Conservation (phyloP, 2,888 invertebrate species). For the Eristalinus aeneus region DNA sequence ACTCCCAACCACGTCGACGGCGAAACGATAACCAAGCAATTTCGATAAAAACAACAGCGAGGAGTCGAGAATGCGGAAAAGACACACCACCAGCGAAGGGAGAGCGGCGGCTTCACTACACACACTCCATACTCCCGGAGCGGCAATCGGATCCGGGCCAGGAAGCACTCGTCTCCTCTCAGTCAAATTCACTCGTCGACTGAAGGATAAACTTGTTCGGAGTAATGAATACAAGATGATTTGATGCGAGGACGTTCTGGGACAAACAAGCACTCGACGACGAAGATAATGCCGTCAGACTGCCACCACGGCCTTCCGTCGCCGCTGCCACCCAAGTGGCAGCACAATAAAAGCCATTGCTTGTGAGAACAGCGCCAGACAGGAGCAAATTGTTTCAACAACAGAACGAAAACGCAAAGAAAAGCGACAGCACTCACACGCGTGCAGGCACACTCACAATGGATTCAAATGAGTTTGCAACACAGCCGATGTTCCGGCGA, state of each 20-base stretch:
- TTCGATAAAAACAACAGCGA: slow-evolving; percentile 34
- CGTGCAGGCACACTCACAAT: slow-evolving; percentile 4
- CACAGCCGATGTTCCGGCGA: slow-evolving; percentile 4
- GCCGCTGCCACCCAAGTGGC: slow-evolving; percentile 35
- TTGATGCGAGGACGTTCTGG: slow-evolving; percentile 58
- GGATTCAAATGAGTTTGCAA: slow-evolving; percentile 24
- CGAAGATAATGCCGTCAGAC: not conserved
- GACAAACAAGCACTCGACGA: slow-evolving; percentile 52
- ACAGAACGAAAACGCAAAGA: slow-evolving; percentile 30
- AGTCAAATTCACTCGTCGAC: slow-evolving; percentile 65
- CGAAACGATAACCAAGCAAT: slow-evolving; percentile 57
- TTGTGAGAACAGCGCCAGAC: slow-evolving; percentile 2
- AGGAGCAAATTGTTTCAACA: slow-evolving; percentile 34
- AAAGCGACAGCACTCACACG: slow-evolving; percentile 3
- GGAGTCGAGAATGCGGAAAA: not conserved
- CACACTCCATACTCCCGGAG: not conserved
- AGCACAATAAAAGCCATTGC: slow-evolving; percentile 33
- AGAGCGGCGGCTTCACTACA: not conserved
- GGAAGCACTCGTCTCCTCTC: slow-evolving; percentile 19
- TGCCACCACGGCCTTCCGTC: slow-evolving; percentile 1
- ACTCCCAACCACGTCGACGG: not conserved
- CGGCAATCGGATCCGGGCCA: not conserved
- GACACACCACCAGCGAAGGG: slow-evolving; percentile 21
- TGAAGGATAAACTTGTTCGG: slow-evolving; percentile 68
- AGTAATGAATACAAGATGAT: slow-evolving; percentile 70